Conservation (phyloP, 2,888 invertebrate species). For the Aphidius colemani region DNA sequence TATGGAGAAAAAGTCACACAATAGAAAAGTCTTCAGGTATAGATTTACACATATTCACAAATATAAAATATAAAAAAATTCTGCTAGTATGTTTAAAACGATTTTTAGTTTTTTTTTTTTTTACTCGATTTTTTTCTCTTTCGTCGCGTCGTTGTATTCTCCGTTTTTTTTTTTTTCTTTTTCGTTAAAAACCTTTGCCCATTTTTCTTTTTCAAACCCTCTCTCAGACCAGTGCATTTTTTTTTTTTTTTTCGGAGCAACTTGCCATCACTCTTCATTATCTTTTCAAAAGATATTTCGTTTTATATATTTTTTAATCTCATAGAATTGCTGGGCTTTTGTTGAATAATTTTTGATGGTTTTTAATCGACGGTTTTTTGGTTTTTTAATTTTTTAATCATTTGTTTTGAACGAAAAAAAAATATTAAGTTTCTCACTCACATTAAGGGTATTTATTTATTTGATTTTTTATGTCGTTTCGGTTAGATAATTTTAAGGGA, state of each 20-base stretch:
- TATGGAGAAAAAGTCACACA: slow-evolving; percentile 41
- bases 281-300: slow-evolving; percentile 7
- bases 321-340: too few relatives aligned
- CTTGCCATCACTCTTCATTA: slow-evolving; percentile 22
- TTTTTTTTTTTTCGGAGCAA: slow-evolving; percentile 7
- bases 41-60: slow-evolving; percentile 13
- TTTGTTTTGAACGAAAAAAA: slow-evolving; percentile 20
- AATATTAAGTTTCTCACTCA: not conserved
- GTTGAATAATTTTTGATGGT: slow-evolving; percentile 7
- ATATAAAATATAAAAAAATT: not conserved
- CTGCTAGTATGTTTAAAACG: too few relatives aligned
- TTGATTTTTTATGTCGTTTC: slow-evolving; percentile 18
- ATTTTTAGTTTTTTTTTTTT: slow-evolving; percentile 13
- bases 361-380: slow-evolving; percentile 11
- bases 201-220: slow-evolving; percentile 16
- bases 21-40: slow-evolving; percentile 13
- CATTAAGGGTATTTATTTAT: not conserved
- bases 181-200: not conserved
- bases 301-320: too few relatives aligned
- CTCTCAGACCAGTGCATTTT: slow-evolving; percentile 8
- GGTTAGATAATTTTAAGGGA: not conserved
- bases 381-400: slow-evolving; percentile 15
- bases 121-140: not conserved
- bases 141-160: too few relatives aligned
- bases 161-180: too few relatives aligned